Percentiles rank a stretch among this genome's conserved stretches.
Evolutionary conservation across 2,113 vertebrate species (phyloP).

Genomic region (Syngnathus floridae): DNA sequence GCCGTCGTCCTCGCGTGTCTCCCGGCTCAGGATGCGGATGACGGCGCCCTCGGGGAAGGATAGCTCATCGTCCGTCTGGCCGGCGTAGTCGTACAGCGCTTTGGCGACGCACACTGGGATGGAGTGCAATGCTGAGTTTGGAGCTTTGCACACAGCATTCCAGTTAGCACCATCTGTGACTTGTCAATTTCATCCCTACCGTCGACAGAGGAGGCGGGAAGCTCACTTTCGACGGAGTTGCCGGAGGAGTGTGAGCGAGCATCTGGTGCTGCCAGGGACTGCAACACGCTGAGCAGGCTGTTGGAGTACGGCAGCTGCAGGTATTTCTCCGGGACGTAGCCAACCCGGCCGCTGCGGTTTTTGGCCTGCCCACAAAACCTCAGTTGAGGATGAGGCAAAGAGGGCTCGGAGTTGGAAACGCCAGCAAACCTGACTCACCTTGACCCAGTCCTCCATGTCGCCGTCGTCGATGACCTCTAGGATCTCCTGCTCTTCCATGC

Average conservation of each 20-base stretch:
- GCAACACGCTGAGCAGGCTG: constrained; percentile 94
- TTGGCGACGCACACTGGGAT: constrained; percentile 54
- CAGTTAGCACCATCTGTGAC: too few species aligned
- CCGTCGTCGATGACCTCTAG: constrained; percentile 97
- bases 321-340: constrained; percentile 97
- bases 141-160: too few species aligned
- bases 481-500: constrained; percentile 94
- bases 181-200: constrained; percentile 45
- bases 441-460: constrained; percentile 99
- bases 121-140: too few species aligned
- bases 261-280: constrained; percentile 86
- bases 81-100: constrained; percentile 92
- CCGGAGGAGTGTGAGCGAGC: constrained; percentile 89
- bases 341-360: constrained; percentile 87
- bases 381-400: not conserved
- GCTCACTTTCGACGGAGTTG: constrained; percentile 81
- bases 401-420: too few species aligned
- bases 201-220: constrained; percentile 77
- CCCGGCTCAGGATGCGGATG: constrained; percentile 93
- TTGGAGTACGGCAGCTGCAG: constrained; percentile 92
- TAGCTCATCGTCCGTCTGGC: constrained; percentile 89
- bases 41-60: constrained; percentile 94
- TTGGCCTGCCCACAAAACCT: constrained; percentile 72
- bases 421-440: constrained; percentile 65
- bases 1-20: constrained; percentile 92